These are phyloP conservation scores for Strix aluco DNA, from an alignment of 2,113 vertebrate species.

Conservation along the genomic window DNA sequence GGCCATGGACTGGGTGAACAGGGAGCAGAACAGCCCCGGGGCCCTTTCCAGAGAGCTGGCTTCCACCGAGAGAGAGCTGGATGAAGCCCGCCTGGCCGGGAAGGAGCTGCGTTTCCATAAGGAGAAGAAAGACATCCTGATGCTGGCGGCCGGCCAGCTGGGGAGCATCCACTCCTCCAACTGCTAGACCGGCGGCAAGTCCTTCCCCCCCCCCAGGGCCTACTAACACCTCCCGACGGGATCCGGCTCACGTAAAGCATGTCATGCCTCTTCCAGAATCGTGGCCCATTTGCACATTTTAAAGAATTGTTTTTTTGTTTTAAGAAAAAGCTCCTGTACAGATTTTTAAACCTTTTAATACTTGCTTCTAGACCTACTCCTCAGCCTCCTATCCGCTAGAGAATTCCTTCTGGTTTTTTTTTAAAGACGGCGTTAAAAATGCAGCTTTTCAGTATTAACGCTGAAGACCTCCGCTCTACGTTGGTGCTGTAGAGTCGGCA, in stretches of 20 bases:
- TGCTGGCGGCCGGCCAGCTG: slow-evolving; percentile 91
- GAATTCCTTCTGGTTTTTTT: neutral
- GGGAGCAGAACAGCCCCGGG: slow-evolving; percentile 86
- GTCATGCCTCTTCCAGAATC: neutral
- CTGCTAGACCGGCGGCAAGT: slow-evolving; percentile 49
- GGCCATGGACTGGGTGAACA: slow-evolving; percentile 95
- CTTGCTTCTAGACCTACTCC: neutral
- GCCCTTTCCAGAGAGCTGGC: slow-evolving; percentile 88
- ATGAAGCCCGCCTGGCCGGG: slow-evolving; percentile 91
- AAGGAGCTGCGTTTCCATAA: slow-evolving; percentile 96
- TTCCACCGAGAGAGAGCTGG: slow-evolving; percentile 88
- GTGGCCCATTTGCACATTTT: slow-evolving; percentile 23
- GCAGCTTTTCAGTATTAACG: neutral
- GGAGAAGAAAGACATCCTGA: slow-evolving; percentile 97
- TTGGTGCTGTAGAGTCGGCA: neutral
- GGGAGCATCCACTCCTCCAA: slow-evolving; percentile 81
- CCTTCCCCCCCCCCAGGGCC: neutral
- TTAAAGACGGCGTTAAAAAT: neutral
- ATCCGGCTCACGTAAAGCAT: neutral
- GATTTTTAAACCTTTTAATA: slow-evolving; percentile 47
- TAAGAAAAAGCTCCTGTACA: slow-evolving; percentile 37
- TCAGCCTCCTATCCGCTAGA: neutral
- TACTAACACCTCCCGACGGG: neutral
- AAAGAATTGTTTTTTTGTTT: neutral
- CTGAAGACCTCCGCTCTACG: neutral